Evolutionary conservation across 2,113 vertebrate genomes (phyloP).

Genomic region (Cyprinodon brontotheroides): DNA sequence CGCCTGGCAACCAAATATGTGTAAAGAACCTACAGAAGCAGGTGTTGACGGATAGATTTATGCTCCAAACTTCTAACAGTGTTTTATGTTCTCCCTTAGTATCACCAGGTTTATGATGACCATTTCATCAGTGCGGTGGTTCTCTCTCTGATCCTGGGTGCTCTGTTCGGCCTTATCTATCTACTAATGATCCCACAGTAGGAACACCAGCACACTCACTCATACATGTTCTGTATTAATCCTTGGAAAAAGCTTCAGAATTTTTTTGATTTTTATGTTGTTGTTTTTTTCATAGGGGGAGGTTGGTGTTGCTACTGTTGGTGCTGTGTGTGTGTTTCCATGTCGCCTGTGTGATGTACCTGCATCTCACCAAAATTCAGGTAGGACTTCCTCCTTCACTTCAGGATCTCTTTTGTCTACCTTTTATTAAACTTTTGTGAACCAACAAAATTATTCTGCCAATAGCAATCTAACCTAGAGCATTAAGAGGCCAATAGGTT

Average conservation of each 20-base stretch:
- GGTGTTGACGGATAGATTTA: not conserved
- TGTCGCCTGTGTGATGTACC: slow-evolving; percentile 94
- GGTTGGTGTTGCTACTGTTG: slow-evolving; percentile 90
- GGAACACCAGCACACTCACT: slow-evolving; percentile 62
- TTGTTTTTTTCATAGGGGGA: slow-evolving; percentile 79
- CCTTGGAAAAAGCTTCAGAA: not conserved
- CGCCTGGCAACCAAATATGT: no score
- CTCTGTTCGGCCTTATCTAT: slow-evolving; percentile 95
- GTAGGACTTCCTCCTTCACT: slow-evolving; percentile 71
- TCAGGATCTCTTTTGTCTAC: not conserved
- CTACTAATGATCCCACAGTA: slow-evolving; percentile 97
- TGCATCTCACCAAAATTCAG: slow-evolving; percentile 92
- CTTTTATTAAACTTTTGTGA: not conserved
- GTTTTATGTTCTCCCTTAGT: slow-evolving; percentile 76
- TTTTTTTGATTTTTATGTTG: not conserved
- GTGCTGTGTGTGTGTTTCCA: slow-evolving; percentile 96
- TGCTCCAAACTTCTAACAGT: not conserved
- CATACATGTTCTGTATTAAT: slow-evolving; percentile 1
- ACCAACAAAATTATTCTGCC: no score
- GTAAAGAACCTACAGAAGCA: no score
- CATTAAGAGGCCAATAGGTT: no score
- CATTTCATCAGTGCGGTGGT: slow-evolving; percentile 94
- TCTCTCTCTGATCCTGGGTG: slow-evolving; percentile 91
- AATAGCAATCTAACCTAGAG: no score
- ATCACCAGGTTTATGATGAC: slow-evolving; percentile 94